Base-by-base conservation (phyloP, 2,797 vertebrate species). In the Alosa sapidissima region DNA sequence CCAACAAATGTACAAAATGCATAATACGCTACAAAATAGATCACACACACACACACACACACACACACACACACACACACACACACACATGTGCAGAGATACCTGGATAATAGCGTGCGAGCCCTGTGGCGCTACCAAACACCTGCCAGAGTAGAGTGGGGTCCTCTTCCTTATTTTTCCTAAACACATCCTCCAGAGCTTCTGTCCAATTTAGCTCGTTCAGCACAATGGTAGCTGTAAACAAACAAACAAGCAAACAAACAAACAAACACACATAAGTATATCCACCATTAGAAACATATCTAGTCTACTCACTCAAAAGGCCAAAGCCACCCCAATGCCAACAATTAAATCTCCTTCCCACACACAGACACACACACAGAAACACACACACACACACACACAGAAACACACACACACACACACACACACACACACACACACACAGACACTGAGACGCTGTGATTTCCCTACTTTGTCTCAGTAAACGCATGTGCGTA, bases 131-230 rank as follows among this genome's bases (percentile, higher is more conserved):
- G 5, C 98, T 99, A 13, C 98, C 98, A 82, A 99, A 99, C 89
- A 98, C 97, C 93, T 99, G 98, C 98, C 98, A 99, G 16, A 99
- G 89, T 54, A 99, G 92, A 0, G 97, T 97, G 0, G 97, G 97
- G 86, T 98, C 98, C 84, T 98, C 97, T 21, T 98, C 97, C 87
- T 95, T 93, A 91, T 99, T 99, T 89, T 94, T 96, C 92, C 96
- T 98, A 91, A 99, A 99, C 33, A 99, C 96, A 0, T 98, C 96
- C 51, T 98, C 96, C 93, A 99, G 84, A 0, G 96, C 96, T 55
- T 96, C 97, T 0, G 98, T 99, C 98, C 98, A 99, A 90, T 97
- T 98, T 72, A 99, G 95, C 87, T 99, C 98, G 88, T 99, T 99
- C 89, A 99, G 89, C 87, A 99, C 97, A 10, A 98, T 99, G 0